Percentiles rank a stretch among this genome's conserved stretches.
Conservation (phyloP, 2,113 vertebrate species). For the Bothrops jararaca region DNA sequence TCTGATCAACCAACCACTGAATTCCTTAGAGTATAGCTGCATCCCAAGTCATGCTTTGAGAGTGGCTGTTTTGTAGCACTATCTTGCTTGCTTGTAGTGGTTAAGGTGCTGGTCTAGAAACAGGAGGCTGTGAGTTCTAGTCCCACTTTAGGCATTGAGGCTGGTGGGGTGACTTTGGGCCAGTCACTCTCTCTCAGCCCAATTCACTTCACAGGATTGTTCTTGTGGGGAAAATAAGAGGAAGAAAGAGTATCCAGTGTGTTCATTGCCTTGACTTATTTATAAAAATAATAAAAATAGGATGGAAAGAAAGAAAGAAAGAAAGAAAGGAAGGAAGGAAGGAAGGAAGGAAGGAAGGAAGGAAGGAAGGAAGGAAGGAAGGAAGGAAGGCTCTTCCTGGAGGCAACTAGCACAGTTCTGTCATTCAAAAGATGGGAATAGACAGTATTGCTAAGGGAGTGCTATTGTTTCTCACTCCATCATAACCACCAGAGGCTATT, state of each 20-base stretch:
- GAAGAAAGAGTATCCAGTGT: no score
- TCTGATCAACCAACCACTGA: neutral
- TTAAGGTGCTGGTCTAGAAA: neutral
- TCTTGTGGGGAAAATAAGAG: no score
- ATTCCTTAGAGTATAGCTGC: neutral
- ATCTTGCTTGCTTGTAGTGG: neutral
- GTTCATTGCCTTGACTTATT: no score
- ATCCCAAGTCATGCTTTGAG: neutral
- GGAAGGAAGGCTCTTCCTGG: neutral
- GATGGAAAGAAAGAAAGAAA: no score
- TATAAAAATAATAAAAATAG: no score
- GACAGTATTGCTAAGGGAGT: neutral
- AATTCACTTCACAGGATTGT: no score
- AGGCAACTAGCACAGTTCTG: neutral
- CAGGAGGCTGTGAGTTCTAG: neutral
- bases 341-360: no score
- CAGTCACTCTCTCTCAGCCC: neutral
- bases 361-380: no score
- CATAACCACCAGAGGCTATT: neutral
- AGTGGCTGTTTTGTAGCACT: neutral
- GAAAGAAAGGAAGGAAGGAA: no score
- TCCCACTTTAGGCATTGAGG: neutral
- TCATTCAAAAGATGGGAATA: neutral
- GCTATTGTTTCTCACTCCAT: neutral
- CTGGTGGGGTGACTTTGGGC: no score